Evolutionary conservation across 92 coral and sea anemone genomes (phyloP).

Genomic region (Heliopora coerulea): DNA sequence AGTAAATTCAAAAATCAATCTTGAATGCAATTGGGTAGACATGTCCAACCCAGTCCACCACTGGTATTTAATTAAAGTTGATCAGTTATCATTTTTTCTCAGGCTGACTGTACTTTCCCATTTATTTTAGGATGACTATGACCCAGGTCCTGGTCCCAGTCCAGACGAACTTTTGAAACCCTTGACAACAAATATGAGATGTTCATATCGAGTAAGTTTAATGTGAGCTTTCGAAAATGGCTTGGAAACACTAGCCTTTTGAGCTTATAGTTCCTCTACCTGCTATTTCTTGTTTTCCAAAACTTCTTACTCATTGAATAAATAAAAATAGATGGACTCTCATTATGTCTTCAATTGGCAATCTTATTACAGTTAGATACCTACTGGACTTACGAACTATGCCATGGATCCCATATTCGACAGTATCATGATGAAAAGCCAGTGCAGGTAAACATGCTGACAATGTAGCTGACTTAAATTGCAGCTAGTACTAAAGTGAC

Average conservation of each 20-base stretch:
- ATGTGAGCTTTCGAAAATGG: background rate
- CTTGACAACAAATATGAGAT: slow-evolving; percentile 62
- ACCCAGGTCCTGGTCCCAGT: slow-evolving; percentile 57
- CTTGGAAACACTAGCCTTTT: background rate
- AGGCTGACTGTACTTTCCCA: background rate
- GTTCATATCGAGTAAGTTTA: slow-evolving; percentile 82
- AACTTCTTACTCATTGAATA: too few relatives aligned
- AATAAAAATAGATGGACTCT: too few relatives aligned
- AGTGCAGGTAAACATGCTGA: background rate
- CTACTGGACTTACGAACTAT: slow-evolving; percentile 94
- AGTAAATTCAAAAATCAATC: too few relatives aligned
- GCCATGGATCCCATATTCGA: slow-evolving; percentile 85
- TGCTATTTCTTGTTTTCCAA: too few relatives aligned
- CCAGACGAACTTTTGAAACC: slow-evolving; percentile 70
- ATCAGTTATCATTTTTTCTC: background rate
- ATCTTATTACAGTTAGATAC: slow-evolving; percentile 66
- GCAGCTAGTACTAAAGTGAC: too few relatives aligned
- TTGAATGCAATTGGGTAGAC: too few relatives aligned
- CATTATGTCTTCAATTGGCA: too few relatives aligned
- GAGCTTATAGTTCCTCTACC: too few relatives aligned
- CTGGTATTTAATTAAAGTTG: too few relatives aligned
- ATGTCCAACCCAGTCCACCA: too few relatives aligned
- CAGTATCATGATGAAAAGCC: slow-evolving; percentile 92
- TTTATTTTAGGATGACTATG: background rate
- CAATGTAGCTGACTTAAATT: too few relatives aligned